Evolutionary conservation across 1,140 invertebrate genomes (phyloP), one percentile per base, ranked within the genome.

Genomic region (Leguminivora glycinivorella): DNA sequence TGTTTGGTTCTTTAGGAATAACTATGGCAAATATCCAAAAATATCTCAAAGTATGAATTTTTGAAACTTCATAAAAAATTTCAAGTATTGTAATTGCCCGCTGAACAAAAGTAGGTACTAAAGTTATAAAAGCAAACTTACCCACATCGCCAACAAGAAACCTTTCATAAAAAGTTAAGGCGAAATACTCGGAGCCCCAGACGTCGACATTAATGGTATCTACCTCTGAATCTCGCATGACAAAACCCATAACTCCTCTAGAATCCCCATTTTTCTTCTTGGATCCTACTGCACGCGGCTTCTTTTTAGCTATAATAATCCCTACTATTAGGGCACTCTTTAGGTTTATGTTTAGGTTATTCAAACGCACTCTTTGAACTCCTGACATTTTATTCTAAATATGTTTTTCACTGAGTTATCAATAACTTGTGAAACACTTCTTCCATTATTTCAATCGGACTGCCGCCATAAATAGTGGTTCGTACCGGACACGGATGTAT

Each of bases 181-280:
- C 88, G 75, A 91, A 94, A 73, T 94, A 92, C 43, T 92, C 84
- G 24, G 90, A 91, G 9, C 95, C 95, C 95, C 95, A 96, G 71
- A 93, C 94, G 12, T 94, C 93, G 1, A 93, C 93, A 82, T 96
- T 95, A 40, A 95, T 94, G 25, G 94, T 94, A 83, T 95, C 94
- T 2, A 93, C 78, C 5, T 93, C 84, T 6, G 94, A 94, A 92
- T 96, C 95, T 69, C 95, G 87, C 7, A 96, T 70, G 1, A 95
- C 95, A 78, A 95, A 95, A 72, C 93, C 94, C 93, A 94, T 95
- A 34, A 96, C 95, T 4, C 91, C 92, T 75, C 93, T 87, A 38
- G 89, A 86, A 63, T 92, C 92, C 56, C 85, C 84, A 70, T 81
- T 87, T 73, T 90, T 91, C 74, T 89, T 91, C 75, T 89, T 90